Evolutionary conservation across 2,888 invertebrate species (phyloP).

Genomic region (Alentia gelatinosa): DNA sequence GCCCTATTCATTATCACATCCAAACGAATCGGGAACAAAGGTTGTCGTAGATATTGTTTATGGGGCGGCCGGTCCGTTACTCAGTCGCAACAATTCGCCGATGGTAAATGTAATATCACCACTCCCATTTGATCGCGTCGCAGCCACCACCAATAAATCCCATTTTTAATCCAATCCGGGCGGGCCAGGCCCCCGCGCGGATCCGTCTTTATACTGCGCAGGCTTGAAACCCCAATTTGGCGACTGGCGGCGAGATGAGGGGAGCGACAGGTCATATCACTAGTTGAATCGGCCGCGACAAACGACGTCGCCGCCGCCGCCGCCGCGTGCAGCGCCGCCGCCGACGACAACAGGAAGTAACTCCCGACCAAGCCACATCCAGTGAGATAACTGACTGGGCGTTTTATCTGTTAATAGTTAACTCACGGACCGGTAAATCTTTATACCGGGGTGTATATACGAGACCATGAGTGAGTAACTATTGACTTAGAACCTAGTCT

Average conservation of each 20-base stretch:
- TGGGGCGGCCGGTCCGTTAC: conserved; percentile 28
- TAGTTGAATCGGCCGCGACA: conserved; percentile 51
- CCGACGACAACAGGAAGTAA: no score
- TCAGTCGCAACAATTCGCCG: conserved; percentile 42
- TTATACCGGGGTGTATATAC: no score
- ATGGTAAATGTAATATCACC: conserved; percentile 50
- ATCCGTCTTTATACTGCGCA: conserved; percentile 38
- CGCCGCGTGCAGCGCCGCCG: neutral
- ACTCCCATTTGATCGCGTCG: conserved; percentile 45
- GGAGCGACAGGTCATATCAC: conserved; percentile 52
- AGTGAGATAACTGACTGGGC: no score
- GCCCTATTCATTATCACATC: conserved; percentile 46
- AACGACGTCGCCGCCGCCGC: neutral
- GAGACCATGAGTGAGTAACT: no score
- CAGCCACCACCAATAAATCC: conserved; percentile 27
- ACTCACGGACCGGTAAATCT: no score
- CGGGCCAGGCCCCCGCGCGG: neutral
- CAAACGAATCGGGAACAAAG: conserved; percentile 48
- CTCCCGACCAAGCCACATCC: no score
- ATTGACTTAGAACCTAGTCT: no score
- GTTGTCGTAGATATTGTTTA: conserved; percentile 53
- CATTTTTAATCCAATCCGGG: conserved; percentile 46
- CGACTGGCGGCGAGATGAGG: neutral
- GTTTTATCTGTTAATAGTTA: no score
- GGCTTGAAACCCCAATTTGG: conserved; percentile 51